Evolutionary conservation across 2,113 vertebrate genomes (phyloP), one percentile per base, ranked within the genome.

Genomic region (Planiliza haematocheilus): DNA sequence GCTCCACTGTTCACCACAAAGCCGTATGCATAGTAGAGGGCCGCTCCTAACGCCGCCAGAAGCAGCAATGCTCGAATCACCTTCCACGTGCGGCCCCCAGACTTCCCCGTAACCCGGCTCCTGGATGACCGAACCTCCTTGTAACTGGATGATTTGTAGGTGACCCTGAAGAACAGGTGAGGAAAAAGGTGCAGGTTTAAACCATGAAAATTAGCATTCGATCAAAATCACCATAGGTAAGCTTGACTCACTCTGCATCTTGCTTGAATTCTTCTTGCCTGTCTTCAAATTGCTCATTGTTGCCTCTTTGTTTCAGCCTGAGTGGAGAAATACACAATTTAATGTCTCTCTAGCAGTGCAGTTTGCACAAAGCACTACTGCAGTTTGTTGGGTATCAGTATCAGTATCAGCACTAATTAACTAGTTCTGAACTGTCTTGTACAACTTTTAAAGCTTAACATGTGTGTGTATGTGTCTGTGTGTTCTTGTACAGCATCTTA

Each of bases 1-100:
- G 80, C 39, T 1, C 79, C 70, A 2, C 18, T 52, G n/a, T 71
- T 70, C 43, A 78, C 80, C 75, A 93, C 61, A 34, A 1, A 74
- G 17, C 58, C 49, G 61, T 89, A 92, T 12, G 83, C 66, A 10
- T 85, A 93, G 82, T 92, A 94, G 50, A 72, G 12, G 39, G 80
- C 58, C 1, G 59, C 88, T 17, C 85, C 90, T 53, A 92, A 63
- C 56, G 87, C 58, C 0, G 86, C 59, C 13, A 81, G 13, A 50
- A 92, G 81, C 41, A 93, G 74, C 77, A 93, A 63, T 43, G 86
- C 24, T 36, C 80, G 70, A 1, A 89, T 70, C 72, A 79, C 37
- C 7, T 46, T 74, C 45, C 88, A 81, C 20, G 84, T 8, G 51
- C 68, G 9, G 36, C 83, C 65, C 12, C 58, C 70, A 11, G 75